Percentiles rank a stretch among this genome's conserved stretches.
phyloP scores from a whole-genome alignment of 2,113 vertebrate species.

The Excalfactoria chinensis region DNA sequence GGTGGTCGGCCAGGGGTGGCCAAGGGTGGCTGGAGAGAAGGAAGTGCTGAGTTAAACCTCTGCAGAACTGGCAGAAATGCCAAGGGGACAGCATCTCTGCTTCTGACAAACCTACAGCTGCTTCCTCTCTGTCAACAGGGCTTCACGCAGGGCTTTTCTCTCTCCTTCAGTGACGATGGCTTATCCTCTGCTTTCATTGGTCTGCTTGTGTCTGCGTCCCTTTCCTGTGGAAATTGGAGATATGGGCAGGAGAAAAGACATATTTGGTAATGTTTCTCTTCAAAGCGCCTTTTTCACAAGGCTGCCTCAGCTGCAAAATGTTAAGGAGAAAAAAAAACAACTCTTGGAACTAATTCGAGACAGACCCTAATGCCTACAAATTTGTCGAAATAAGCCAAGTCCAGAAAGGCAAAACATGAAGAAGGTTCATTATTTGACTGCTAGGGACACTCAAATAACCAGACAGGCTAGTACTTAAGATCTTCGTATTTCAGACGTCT shows the following conservation, averaged over 20 bases:
- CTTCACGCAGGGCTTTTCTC: conserved; percentile 36
- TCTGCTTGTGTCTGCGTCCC: conserved; percentile 50
- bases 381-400: conserved; percentile 79
- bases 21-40: background rate
- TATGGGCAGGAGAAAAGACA: conserved; percentile 77
- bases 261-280: conserved; percentile 83
- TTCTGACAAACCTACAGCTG: background rate
- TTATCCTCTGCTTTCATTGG: conserved; percentile 52
- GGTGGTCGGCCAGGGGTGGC: background rate
- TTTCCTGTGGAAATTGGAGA: conserved; percentile 83
- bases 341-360: conserved; percentile 84
- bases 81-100: background rate
- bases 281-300: conserved; percentile 74
- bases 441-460: conserved; percentile 77
- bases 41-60: background rate
- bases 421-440: conserved; percentile 79
- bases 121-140: conserved; percentile 51
- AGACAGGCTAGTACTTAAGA: conserved; percentile 76
- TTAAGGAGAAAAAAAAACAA: conserved; percentile 71
- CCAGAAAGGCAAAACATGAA: conserved; percentile 80
- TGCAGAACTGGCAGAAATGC: conserved; percentile 1
- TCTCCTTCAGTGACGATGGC: conserved; percentile 21
- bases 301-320: conserved; percentile 81
- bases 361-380: conserved; percentile 83
- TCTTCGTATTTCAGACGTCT: conserved; percentile 71